Conservation (phyloP, 1,140 invertebrate genomes). For the Anoplophora glabripennis region DNA sequence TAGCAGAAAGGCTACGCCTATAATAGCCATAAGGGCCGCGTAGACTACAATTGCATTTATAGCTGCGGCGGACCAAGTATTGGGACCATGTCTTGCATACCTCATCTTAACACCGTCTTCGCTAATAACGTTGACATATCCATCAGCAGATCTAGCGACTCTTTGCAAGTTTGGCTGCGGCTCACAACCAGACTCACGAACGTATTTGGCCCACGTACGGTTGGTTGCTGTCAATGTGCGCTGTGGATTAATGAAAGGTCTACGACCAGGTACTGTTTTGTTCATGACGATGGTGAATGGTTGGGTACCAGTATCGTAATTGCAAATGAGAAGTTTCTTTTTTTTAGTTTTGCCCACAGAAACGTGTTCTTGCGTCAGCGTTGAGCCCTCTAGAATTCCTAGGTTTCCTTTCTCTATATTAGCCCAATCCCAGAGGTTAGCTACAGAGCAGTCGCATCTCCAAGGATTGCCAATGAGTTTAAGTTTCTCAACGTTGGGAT, state of each 20-base stretch:
- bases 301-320: conserved; percentile 54
- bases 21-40: conserved; percentile 29
- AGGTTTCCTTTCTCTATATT: conserved; percentile 62
- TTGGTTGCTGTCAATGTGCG: conserved; percentile 57
- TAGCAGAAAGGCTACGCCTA: conserved; percentile 21
- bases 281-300: conserved; percentile 43
- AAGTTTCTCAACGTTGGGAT: conserved; percentile 56
- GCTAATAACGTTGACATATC: conserved; percentile 10
- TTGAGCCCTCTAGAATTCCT: conserved; percentile 62
- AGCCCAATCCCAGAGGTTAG: conserved; percentile 72
- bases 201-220: conserved; percentile 70
- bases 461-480: conserved; percentile 69
- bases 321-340: conserved; percentile 63
- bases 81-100: conserved; percentile 27
- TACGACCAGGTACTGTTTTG: conserved; percentile 53
- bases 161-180: conserved; percentile 36
- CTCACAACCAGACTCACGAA: conserved; percentile 65
- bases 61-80: conserved; percentile 35
- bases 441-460: conserved; percentile 66
- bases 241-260: conserved; percentile 56
- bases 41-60: conserved; percentile 32
- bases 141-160: conserved; percentile 22
- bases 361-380: conserved; percentile 58
- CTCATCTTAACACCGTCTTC: conserved; percentile 23
- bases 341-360: conserved; percentile 58